A percentile compares a stretch with the other conserved stretches of the same genome.
These are phyloP conservation scores for Neosilurus hyrtlii DNA, from an alignment of 2,797 vertebrate genomes.

Conservation along the genomic window DNA sequence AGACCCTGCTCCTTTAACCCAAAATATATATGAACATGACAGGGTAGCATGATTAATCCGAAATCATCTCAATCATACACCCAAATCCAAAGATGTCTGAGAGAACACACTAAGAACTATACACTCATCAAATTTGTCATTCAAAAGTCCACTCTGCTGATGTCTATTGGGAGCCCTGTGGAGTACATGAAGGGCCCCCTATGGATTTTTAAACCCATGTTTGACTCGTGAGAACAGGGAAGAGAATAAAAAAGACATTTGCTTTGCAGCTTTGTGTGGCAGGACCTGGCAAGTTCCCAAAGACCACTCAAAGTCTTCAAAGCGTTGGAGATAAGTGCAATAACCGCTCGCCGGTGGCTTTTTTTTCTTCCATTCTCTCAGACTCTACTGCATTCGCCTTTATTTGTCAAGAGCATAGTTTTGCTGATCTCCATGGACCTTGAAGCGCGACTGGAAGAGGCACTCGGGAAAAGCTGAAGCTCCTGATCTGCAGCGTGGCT, in stretches of 20 bases:
- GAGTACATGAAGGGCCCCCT: neutral
- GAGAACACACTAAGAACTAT: neutral
- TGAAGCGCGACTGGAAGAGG: conserved; percentile 34
- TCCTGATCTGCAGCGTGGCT: conserved; percentile 54
- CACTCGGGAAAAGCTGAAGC: conserved; percentile 57
- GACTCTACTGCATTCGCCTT: conserved; percentile 54
- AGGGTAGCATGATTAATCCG: neutral
- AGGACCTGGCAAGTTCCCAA: conserved; percentile 72
- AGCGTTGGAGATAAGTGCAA: conserved; percentile 61
- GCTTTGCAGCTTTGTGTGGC: conserved; percentile 66
- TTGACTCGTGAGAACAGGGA: conserved; percentile 54
- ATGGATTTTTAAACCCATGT: conserved; percentile 14
- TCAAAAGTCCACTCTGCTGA: neutral
- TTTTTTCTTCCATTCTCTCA: conserved; percentile 39
- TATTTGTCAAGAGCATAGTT: conserved; percentile 71
- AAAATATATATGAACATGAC: neutral
- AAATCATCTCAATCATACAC: neutral
- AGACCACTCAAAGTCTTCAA: conserved; percentile 63
- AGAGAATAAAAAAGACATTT: conserved; percentile 64
- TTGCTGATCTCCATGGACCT: conserved; percentile 68
- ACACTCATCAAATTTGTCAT: conserved; percentile 16
- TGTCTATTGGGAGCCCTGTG: neutral
- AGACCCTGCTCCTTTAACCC: conserved; percentile 1
- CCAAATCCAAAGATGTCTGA: neutral
- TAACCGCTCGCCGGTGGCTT: conserved; percentile 43